Base-by-base conservation (phyloP, 2,888 invertebrate genomes). In the Stenchaetothrips biformis region DNA sequence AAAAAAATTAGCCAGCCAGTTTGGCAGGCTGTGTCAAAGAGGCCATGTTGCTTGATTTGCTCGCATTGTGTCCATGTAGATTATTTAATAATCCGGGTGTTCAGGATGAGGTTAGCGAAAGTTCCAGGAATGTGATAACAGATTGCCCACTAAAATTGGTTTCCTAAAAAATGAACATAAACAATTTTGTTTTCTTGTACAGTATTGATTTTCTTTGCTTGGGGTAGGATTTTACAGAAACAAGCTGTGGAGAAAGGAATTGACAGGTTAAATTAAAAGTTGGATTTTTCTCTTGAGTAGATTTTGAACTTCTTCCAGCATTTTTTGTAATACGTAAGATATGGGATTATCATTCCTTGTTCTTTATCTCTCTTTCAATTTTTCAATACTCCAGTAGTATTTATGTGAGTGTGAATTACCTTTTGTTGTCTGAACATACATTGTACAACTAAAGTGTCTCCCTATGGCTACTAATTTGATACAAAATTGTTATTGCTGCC, bases 21-120 rank as follows among this genome's bases (percentile, higher is more conserved):
- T 74, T 21, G 67, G 67, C 67, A 74, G 67, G 25, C 67, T 74
- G 67, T 74, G 67, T 74, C 67, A 74, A 21, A 25, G 67, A 74
- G 21, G 67, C 67, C 67, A 74, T 74, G 67, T 74, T 74, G 67
- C 67, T 74, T 74, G 21, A 74, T 74, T 25, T 74, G 67, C 67
- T 74, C 67, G 67, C 67, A 74, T 74, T 74, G 67, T 74, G 67
- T 74, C 67, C 67, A 25, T 74, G 67, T 74, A 74, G 67, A 21
- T 21, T 74, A 74, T 74, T 74, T 74, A 21, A 74, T 21, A 74
- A 74, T 21, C 25, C 9, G 67, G 67, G 21, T 7, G 67, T 74
- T 25, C 25, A 74, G 21, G 21, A 7, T 25, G 67, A 74, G 67
- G 25, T 74, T 21, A 74, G 67, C 53, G 11, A 74, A 74, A 74